A percentile compares a stretch with the other conserved stretches of the same genome.
Conservation (phyloP, 2,888 invertebrate species). For the Dynastes tityus region DNA sequence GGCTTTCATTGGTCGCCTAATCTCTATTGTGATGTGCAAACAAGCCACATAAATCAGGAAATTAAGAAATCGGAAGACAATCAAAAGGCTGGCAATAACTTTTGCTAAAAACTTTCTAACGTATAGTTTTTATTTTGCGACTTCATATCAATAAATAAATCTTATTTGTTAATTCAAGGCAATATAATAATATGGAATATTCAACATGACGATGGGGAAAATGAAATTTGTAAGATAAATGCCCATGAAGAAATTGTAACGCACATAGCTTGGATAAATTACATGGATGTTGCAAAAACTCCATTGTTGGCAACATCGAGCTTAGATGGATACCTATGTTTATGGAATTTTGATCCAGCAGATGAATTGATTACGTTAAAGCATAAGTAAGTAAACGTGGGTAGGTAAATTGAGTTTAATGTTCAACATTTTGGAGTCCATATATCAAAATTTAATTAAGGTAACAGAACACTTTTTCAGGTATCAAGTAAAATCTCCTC, state of each 20-base stretch:
- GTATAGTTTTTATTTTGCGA: no score
- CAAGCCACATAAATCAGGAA: no score
- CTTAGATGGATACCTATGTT: slow-evolving; percentile 64
- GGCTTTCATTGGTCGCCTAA: no score
- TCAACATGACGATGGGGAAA: slow-evolving; percentile 64
- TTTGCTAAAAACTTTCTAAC: no score
- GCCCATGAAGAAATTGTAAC: slow-evolving; percentile 66
- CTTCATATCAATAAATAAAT: no score
- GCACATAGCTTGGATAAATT: slow-evolving; percentile 66
- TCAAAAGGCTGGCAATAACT: no score
- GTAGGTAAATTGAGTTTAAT: neutral
- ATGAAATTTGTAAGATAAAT: slow-evolving; percentile 58
- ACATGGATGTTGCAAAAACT: slow-evolving; percentile 62
- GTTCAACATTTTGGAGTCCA: neutral
- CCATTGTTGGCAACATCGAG: slow-evolving; percentile 64
- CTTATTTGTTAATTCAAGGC: slow-evolving; percentile 56
- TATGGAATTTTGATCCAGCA: slow-evolving; percentile 64
- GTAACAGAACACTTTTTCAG: slow-evolving; percentile 53
- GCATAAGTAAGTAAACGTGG: slow-evolving; percentile 56
- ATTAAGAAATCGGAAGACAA: no score
- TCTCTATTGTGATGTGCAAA: no score
- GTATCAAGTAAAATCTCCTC: slow-evolving; percentile 65
- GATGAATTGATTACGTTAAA: slow-evolving; percentile 56
- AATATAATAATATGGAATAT: slow-evolving; percentile 65
- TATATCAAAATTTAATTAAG: neutral